Conservation (phyloP, 1,140 invertebrate species). For the Homalodisca vitripennis region DNA sequence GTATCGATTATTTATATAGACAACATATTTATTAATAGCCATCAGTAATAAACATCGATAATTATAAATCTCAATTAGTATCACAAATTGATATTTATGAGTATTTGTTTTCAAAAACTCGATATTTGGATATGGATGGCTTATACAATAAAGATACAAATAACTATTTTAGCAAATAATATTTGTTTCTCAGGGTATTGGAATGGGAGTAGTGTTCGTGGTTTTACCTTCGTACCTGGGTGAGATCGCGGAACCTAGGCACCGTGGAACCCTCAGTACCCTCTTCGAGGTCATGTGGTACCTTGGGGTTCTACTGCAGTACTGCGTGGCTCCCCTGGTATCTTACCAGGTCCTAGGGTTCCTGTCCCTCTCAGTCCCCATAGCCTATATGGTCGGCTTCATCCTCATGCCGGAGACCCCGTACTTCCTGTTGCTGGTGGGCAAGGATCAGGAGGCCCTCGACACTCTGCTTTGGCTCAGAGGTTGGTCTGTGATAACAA, state of each 20-base stretch:
- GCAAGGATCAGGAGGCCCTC: constrained; percentile 61
- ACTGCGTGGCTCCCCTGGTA: constrained; percentile 70
- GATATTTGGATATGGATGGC: too few relatives aligned
- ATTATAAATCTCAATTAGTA: too few relatives aligned
- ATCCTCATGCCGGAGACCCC: constrained; percentile 81
- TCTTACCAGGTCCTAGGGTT: constrained; percentile 66
- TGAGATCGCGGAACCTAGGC: constrained; percentile 61
- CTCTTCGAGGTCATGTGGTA: constrained; percentile 77
- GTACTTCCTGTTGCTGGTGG: constrained; percentile 62
- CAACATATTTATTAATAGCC: too few relatives aligned
- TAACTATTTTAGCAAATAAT: too few relatives aligned
- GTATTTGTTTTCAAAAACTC: too few relatives aligned
- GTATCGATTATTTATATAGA: too few relatives aligned
- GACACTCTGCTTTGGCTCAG: constrained; percentile 65
- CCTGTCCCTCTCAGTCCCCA: constrained; percentile 58
- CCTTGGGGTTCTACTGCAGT: constrained; percentile 74
- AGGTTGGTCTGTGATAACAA: too few relatives aligned
- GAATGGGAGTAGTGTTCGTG: constrained; percentile 71
- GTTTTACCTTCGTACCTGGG: constrained; percentile 82
- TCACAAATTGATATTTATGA: too few relatives aligned
- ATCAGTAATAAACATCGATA: too few relatives aligned
- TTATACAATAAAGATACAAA: too few relatives aligned
- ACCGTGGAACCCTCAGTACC: constrained; percentile 55
- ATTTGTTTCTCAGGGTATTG: constrained; percentile 54
- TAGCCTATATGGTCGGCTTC: constrained; percentile 64